Evolutionary conservation across 2,113 vertebrate genomes (phyloP), one percentile per base, ranked within the genome.

Genomic region (Diphyllodes magnificus): DNA sequence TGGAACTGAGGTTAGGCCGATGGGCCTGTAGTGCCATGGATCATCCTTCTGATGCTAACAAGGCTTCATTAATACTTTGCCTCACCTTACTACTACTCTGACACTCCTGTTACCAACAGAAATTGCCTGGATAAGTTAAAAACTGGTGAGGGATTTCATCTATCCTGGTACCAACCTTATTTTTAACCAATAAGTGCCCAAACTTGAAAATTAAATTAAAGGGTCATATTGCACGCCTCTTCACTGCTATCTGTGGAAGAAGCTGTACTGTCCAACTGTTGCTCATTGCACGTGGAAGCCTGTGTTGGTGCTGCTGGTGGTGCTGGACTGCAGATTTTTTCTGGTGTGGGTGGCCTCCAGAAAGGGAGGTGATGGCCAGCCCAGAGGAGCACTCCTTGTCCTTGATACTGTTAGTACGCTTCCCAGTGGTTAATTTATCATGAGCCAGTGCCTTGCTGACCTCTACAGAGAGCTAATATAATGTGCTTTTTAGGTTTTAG

Each of bases 301-400:
- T 64, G 21, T 8, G 5, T 30, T 3, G 4, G 7, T 64, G 42
- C 60, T 81, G 69, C 37, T 91, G 61, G 21, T 49, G 33, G 17
- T 81, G 27, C 44, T 80, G 60, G 12, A 78, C 19, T 22, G 3
- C n/a, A 60, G 22, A 16, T 88, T 78, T 90, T 31, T 42, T 14
- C 4, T 53, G n/a, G 2, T 56, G 47, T 49, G 24, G 25, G 27
- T 82, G n/a, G 15, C 11, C 40, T 31, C 8, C 10, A 15, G 13
- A 60, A 66, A 45, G 18, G 11, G 23, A 70, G 24, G 20, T 0
- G 4, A 47, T 88, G 51, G 24, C 22, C 2, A 1, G 14, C n/a
- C 20, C 5, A 31, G 72, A 49, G 56, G 24, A 86, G 23, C 28
- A 15, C n/a, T 50, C 15, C 19, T 77, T 0, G 0, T 71, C 33